Base-by-base conservation (phyloP, 2,888 invertebrate species). In the Cephus rjabovi region DNA sequence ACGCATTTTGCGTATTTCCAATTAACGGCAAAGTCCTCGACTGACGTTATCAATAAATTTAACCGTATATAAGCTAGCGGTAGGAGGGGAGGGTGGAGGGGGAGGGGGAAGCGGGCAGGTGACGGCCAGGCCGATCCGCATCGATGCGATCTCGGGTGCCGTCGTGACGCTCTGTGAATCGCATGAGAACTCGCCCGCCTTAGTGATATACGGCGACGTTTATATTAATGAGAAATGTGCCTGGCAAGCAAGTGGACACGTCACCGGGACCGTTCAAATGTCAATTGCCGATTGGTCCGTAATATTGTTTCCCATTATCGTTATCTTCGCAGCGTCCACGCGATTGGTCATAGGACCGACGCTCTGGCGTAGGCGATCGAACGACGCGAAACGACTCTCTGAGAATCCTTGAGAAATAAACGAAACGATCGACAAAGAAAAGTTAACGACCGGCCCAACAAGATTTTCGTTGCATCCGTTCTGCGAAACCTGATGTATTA, bases 171-270 rank as follows among this genome's bases (percentile, higher is more conserved):
- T 12, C 12, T 71, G 23, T 9, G 34, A 30, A 12, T 30, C 74
- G 68, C 15, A 75, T 23, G 56, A 56, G 56, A 56, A 56, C 56
- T 23, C 56, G 56, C 23, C 23, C 56, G 56, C 56, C 56, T 6
- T 12, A 12, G 12, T 69, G 86, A 87, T 86, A 86, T 85, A 86
- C 84, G 86, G 83, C 81, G 84, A 87, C 85, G 82, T 86, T 87
- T 87, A 84, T 85, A 86, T 87, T 86, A 86, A 87, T 86, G 84
- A 86, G 85, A 87, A 87, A 82, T 85, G 80, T 81, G 81, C 82
- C 83, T 77, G 75, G 77, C 71, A 23, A 56, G 80, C 77, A 75
- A 79, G 80, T 78, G 83, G 83, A 86, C 83, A 78, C 83, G 78
- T 82, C 76, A 81, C 79, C 80, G 79, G 74, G 69, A 79, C 74